Percentiles rank a stretch among this genome's conserved stretches.
Evolutionary conservation across 2,797 vertebrate genomes (phyloP).

Genomic region (Helarctos malayanus): DNA sequence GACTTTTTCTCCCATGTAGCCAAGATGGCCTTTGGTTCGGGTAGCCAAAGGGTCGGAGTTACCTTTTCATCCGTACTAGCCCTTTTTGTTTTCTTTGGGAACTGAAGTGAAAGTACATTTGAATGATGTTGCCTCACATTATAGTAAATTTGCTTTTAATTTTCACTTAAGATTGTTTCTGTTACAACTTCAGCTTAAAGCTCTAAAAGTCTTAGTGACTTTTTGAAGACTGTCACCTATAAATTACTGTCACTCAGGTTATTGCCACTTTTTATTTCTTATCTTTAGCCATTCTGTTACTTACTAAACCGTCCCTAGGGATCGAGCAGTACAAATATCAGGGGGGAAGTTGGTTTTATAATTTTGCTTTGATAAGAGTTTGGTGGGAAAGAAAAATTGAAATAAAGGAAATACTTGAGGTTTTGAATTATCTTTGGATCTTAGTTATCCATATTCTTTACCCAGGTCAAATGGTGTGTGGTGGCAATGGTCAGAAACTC

Average conservation of each 20-base stretch:
- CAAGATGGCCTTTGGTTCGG: not conserved
- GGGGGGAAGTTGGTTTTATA: slow-evolving; percentile 22
- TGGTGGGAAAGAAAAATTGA: slow-evolving; percentile 39
- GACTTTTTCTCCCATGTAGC: not conserved
- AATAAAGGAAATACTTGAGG: not conserved
- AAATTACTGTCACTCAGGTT: slow-evolving; percentile 18
- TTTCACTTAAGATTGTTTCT: slow-evolving; percentile 55
- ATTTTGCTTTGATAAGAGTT: slow-evolving; percentile 50
- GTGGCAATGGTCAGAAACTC: not conserved
- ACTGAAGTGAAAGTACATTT: slow-evolving; percentile 52
- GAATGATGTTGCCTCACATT: not conserved
- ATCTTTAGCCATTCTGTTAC: slow-evolving; percentile 19
- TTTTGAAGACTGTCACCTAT: slow-evolving; percentile 27
- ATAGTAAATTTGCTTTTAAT: slow-evolving; percentile 52
- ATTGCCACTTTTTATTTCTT: slow-evolving; percentile 56
- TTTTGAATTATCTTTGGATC: slow-evolving; percentile 28
- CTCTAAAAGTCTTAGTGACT: slow-evolving; percentile 48
- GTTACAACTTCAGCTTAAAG: slow-evolving; percentile 15
- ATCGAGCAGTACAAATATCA: not conserved
- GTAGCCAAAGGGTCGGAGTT: not conserved
- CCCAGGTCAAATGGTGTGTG: not conserved
- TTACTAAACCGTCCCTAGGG: not conserved
- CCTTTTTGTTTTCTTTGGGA: slow-evolving; percentile 42
- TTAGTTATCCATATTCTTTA: slow-evolving; percentile 14
- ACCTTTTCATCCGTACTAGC: not conserved